Conservation (phyloP, 2,888 invertebrate genomes). For the Drosophila emarginata region DNA sequence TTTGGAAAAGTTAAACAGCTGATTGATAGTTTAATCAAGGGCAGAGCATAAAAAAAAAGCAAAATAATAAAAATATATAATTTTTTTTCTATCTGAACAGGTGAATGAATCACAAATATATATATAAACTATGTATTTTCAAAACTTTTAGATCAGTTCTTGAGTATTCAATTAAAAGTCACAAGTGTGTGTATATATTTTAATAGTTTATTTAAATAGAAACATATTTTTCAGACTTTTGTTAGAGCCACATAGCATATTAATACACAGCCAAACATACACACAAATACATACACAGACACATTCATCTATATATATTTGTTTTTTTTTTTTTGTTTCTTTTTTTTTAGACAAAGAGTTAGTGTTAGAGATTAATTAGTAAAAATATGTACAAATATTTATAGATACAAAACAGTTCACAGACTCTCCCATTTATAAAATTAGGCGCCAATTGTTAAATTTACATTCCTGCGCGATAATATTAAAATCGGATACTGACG, state of each 20-base stretch:
- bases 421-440: conserved; percentile 14
- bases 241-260: conserved; percentile 38
- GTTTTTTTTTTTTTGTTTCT: not conserved
- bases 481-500: conserved; percentile 43
- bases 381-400: conserved; percentile 75
- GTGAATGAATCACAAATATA: conserved; percentile 9
- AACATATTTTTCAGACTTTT: conserved; percentile 78
- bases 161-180: conserved; percentile 3
- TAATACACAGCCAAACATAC: conserved; percentile 25
- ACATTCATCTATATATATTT: too few species aligned
- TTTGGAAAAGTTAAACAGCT: conserved; percentile 57
- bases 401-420: conserved; percentile 34
- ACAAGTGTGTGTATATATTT: conserved; percentile 63
- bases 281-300: conserved; percentile 6
- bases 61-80: too few species aligned
- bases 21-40: conserved; percentile 27
- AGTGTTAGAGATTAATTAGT: conserved; percentile 62
- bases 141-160: not conserved
- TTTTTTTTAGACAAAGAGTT: conserved; percentile 40
- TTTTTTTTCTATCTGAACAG: not conserved
- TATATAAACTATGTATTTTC: too few species aligned
- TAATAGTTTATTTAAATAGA: conserved; percentile 73
- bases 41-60: too few species aligned
- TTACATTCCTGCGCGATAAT: not conserved
- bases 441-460: conserved; percentile 40